Evolutionary conservation across 2,113 vertebrate species (phyloP), one percentile per base, ranked within the genome.

Genomic region (Misgurnus mizolepis): DNA sequence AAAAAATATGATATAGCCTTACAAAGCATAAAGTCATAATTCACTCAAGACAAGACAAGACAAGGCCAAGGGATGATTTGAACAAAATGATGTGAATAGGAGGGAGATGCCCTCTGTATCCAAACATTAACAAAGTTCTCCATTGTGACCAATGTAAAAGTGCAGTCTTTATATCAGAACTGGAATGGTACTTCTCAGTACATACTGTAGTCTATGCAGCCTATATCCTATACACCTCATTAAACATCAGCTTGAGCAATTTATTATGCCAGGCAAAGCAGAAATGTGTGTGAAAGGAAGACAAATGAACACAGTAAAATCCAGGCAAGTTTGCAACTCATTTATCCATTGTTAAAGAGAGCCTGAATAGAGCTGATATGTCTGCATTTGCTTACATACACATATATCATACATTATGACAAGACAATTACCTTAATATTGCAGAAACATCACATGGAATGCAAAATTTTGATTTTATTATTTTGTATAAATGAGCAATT

Each of bases 261-360:
- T 83, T 67, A 76, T 83, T 81, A 83, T 73, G 40, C 61, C 40
- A 60, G 11, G 82, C 41, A 58, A 81, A 40, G 66, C 18, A 81
- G 67, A 67, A 34, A 69, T 71, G 67, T 68, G 14, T 85, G 84
- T 83, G 75, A 76, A 49, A 55, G 60, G 74, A 83, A 77, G 81
- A 83, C 78, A 85, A 76, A 85, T 82, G 71, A 61, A 82, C 45
- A 79, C 70, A 79, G 68, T 70, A 40, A n/a, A 79, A 70, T 76
- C 17, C 61, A 49, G 45, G n/a, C 62, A 67, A 78, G 15, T 55
- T 78, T 69, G 66, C 61, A 72, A 66, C 76, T 85, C 76, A 82
- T 82, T 85, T 85, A 82, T 85, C 72, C 75, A 50, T 67, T 77
- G 72, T 72, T 76, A 56, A 61, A 85, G 50, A 67, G 68, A 58